Evolutionary conservation across 1,140 invertebrate genomes (phyloP), one percentile per base, ranked within the genome.

Genomic region (Drosophila setifemur): DNA sequence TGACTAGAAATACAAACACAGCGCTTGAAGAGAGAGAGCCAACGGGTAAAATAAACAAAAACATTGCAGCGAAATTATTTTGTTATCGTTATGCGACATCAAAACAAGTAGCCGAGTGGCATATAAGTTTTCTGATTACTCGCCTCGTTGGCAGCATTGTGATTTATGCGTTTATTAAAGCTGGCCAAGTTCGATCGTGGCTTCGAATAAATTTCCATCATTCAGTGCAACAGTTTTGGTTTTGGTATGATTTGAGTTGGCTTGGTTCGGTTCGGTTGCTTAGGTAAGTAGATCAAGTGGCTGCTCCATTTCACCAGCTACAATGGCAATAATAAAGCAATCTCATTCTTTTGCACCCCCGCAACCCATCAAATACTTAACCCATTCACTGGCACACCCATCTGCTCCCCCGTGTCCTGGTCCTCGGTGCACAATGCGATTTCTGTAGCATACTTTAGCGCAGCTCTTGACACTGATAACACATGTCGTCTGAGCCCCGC

Each of bases 391-490:
- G 16, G 39, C 29, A 43, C 39, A 23, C 6, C 12, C 39, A 14
- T 29, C 23, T 25, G 7, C 29, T 25, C 25, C 9, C 21, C 19
- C 8, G 5, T 11, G 23, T 16, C 37, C 69, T 26, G 14, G 14
- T 35, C 21, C 5, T 2, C 5, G 33, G 23, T 37, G 31, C 61
- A 64, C 66, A 77, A 77, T 72, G 40, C 74, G 55, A 57, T 61
- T 85, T 66, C 75, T 79, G 64, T 81, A 61, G 75, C 81, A 75
- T 69, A 70, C 67, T 87, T 76, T 81, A 54, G 72, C 81, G 72
- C 81, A 86, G 68, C 76, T 73, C 81, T 86, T 86, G 81, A 86
- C 81, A 86, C 81, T 86, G 81, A 87, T 87, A 87, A 73, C 75
- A 87, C 81, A 85, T 63, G 70, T 75, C 81, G 79, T 57, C 75